Base-by-base conservation (phyloP, 2,797 vertebrate species). In the Sebastes cheni region DNA sequence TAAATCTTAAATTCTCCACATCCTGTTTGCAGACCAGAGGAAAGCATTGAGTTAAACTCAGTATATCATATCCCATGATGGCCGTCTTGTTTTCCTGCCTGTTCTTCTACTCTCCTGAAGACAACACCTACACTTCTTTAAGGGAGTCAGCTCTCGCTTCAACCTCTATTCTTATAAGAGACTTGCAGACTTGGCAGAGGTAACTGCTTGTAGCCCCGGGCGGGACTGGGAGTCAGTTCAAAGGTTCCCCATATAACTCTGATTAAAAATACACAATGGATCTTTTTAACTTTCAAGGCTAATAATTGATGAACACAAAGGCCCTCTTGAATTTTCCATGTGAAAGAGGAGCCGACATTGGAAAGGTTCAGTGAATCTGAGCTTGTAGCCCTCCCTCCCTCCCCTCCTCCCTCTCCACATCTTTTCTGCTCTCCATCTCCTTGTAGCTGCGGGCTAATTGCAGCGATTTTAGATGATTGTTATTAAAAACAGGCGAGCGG, bases 401-500 rank as follows among this genome's bases (percentile, higher is more conserved):
- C 36, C 13, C 64, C 42, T 70, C 65, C 79, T 62, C 78, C 61
- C 72, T 20, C 69, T 34, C 68, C 39, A 56, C 80, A 67, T 79
- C 69, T 73, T 73, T 77, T 71, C 73, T 76, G 68, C 79, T 90
- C 86, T 91, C 80, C 67, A 73, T 90, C 86, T 92, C 86, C 84
- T 88, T 66, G 84, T 93, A 92, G 94, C 93, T 92, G 81, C 67
- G 55, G 93, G 92, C 91, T 95, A 95, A 95, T 95, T 95, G 92
- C 93, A 91, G 90, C 84, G 82, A 95, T 96, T 95, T 94, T 83
- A 94, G 93, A 94, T 92, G 90, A 95, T 95, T 93, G 93, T 95
- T 96, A 95, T 95, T 94, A 95, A 95, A 95, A 95, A 93, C 93
- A 94, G 89, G 86, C 89, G 77, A 91, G 91, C 77, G 66, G 77